Conservation (phyloP, 2,888 invertebrate genomes). For the Polyommatus iphigenia region DNA sequence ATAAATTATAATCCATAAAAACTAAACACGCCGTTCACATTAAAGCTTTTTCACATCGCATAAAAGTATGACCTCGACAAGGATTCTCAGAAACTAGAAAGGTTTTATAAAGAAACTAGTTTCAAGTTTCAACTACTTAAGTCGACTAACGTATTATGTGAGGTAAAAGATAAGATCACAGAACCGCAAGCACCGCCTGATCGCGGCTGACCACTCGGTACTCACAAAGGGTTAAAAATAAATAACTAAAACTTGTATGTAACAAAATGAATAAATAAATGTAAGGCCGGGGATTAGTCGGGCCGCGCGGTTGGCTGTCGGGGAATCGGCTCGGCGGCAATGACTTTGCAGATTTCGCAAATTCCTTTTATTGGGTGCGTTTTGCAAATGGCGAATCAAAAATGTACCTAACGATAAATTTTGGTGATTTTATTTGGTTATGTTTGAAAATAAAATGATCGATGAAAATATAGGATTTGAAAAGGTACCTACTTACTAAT, state of each 20-base stretch:
- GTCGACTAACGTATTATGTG: constrained; percentile 36
- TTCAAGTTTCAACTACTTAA: neutral
- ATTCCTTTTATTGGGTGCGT: constrained; percentile 31
- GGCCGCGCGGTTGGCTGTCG: constrained; percentile 59
- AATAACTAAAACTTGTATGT: constrained; percentile 58
- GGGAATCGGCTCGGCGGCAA: constrained; percentile 58
- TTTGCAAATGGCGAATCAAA: constrained; percentile 33
- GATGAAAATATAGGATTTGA: no score
- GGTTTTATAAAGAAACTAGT: neutral
- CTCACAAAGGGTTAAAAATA: constrained; percentile 64
- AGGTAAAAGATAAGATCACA: constrained; percentile 41
- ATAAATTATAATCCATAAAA: neutral
- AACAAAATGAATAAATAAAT: constrained; percentile 58
- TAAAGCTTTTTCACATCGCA: neutral
- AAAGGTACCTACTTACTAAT: neutral
- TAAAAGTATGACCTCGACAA: neutral
- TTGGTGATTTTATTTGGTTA: neutral
- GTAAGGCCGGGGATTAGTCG: constrained; percentile 61
- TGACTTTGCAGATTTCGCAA: constrained; percentile 52
- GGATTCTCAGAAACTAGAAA: neutral
- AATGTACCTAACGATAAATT: neutral
- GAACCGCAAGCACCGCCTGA: constrained; percentile 39
- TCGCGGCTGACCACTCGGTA: constrained; percentile 44
- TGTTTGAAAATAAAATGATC: neutral
- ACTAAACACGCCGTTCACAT: neutral